Percentiles rank a stretch among this genome's conserved stretches.
Conservation (phyloP, 2,888 invertebrate species). For the Penaeus monodon region DNA sequence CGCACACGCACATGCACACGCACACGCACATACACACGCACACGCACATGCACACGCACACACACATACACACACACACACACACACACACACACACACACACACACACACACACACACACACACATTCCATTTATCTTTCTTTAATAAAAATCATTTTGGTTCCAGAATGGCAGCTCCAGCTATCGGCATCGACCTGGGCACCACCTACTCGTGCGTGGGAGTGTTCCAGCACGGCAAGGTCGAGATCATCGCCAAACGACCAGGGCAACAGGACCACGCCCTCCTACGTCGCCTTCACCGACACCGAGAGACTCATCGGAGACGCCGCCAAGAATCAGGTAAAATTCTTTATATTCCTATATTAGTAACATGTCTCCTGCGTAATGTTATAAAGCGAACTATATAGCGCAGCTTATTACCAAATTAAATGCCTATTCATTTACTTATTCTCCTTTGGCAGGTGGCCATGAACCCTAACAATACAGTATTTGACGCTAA, state of each 20-base stretch:
- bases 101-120: too few species aligned
- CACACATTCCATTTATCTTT: too few species aligned
- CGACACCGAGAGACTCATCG: conserved; percentile 50
- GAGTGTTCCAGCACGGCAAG: conserved; percentile 44
- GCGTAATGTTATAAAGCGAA: too few species aligned
- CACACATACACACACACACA: too few species aligned
- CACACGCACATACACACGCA: too few species aligned
- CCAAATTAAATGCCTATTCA: too few species aligned
- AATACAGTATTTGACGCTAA: conserved; percentile 69
- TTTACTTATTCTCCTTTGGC: conserved; percentile 37
- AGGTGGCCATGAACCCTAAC: conserved; percentile 71
- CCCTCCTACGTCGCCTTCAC: conserved; percentile 57
- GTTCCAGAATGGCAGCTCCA: conserved; percentile 20
- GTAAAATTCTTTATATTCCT: not conserved
- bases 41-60: too few species aligned
- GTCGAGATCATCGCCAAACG: conserved; percentile 58
- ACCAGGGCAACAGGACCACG: conserved; percentile 42
- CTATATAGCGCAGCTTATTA: too few species aligned
- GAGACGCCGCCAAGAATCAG: conserved; percentile 55
- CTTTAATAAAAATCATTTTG: not conserved
- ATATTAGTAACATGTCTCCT: too few species aligned
- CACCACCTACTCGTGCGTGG: conserved; percentile 50
- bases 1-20: too few species aligned
- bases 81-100: too few species aligned
- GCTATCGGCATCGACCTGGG: conserved; percentile 50